A percentile compares a stretch with the other conserved stretches of the same genome.
Conservation (phyloP, 2,797 vertebrate genomes). For the Podargus strigoides region DNA sequence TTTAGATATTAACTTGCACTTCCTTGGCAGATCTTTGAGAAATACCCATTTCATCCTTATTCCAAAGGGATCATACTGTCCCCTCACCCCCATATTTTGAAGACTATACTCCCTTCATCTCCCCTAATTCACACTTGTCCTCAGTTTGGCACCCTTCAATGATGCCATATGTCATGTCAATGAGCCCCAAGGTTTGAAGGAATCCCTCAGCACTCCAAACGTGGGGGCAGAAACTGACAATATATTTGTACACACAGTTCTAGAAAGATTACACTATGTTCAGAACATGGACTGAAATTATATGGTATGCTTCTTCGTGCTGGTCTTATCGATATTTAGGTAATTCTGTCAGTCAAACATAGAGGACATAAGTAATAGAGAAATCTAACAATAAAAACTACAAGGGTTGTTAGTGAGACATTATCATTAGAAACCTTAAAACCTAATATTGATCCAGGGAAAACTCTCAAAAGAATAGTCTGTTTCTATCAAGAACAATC, state of each 20-base stretch:
- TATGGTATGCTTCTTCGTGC: not conserved
- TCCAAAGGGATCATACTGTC: not conserved
- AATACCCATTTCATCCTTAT: conserved; percentile 4
- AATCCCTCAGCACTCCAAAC: not conserved
- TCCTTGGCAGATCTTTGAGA: not conserved
- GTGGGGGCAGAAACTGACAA: not conserved
- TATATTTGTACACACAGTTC: not conserved
- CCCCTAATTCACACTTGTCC: not conserved
- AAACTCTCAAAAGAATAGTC: not conserved
- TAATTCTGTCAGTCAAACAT: not conserved
- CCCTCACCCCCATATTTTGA: not conserved
- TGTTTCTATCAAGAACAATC: not conserved
- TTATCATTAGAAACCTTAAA: not conserved
- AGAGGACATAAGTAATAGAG: not conserved
- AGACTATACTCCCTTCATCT: not conserved
- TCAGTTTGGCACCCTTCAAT: not conserved
- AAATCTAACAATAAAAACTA: not conserved
- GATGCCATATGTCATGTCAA: not conserved
- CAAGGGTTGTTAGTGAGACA: not conserved
- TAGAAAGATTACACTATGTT: not conserved
- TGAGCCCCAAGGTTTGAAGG: not conserved
- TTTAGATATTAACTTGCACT: conserved; percentile 42
- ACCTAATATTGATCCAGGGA: not conserved
- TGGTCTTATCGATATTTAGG: not conserved
- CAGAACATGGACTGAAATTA: not conserved